phyloP scores from a whole-genome alignment of 37 sponge, comb jelly and placozoan species.

The Hormiphora californensis region DNA sequence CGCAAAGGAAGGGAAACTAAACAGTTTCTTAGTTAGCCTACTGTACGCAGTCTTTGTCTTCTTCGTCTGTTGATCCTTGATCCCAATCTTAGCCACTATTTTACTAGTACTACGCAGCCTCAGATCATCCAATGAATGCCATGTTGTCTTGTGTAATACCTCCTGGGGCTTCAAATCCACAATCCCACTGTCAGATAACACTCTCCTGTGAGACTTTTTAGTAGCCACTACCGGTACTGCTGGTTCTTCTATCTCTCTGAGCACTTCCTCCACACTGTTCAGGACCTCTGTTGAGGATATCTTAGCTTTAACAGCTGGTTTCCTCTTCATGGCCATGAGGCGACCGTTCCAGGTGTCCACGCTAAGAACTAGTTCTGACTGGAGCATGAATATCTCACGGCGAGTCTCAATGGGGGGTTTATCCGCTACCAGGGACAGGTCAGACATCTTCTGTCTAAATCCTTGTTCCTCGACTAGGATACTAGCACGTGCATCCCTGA shows the following conservation, averaged over 20 bases:
- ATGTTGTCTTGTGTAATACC: not conserved
- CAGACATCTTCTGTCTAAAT: slow-evolving; percentile 9
- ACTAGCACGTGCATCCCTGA: not conserved
- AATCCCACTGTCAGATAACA: not conserved
- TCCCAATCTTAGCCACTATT: too few species aligned
- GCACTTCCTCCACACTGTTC: too few species aligned
- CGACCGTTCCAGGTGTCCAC: slow-evolving; percentile 43
- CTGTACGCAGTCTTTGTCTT: too few species aligned
- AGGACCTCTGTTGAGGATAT: not conserved
- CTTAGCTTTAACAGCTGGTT: not conserved
- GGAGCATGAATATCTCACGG: not conserved
- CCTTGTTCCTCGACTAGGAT: not conserved
- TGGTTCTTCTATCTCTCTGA: too few species aligned
- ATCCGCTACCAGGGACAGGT: not conserved
- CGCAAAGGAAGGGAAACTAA: too few species aligned
- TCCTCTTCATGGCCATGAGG: not conserved
- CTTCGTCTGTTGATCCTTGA: too few species aligned
- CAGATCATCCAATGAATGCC: too few species aligned
- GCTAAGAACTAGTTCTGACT: not conserved
- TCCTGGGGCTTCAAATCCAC: not conserved
- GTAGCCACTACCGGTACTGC: not conserved
- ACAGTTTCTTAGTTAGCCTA: too few species aligned
- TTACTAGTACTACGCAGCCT: too few species aligned
- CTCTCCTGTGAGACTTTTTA: not conserved
- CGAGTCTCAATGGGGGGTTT: not conserved